phyloP scores from a whole-genome alignment of 1,140 invertebrate species.

The Drosophila lini region DNA sequence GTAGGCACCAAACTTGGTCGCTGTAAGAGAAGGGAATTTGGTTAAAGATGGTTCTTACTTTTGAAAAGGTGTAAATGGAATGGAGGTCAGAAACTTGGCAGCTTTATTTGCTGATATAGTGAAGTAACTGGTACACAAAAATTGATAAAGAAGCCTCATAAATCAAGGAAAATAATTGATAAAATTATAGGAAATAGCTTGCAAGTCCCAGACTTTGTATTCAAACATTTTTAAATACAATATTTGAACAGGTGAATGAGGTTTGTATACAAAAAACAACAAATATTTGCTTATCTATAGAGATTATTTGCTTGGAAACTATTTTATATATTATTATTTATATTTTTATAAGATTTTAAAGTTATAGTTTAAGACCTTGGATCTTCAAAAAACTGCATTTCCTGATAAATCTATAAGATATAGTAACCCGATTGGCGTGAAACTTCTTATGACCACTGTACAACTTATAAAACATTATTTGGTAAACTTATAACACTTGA shows the following conservation, averaged over 20 bases:
- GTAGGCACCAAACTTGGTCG: constrained; percentile 87
- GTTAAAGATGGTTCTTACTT: neutral
- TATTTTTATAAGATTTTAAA: neutral
- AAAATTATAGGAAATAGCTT: neutral
- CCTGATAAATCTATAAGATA: neutral
- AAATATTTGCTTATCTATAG: neutral
- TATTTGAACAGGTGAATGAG: neutral
- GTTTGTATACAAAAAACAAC: constrained; percentile 6
- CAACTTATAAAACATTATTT: no score
- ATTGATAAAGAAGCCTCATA: neutral
- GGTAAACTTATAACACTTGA: no score
- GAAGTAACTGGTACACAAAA: neutral
- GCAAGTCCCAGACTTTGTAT: neutral
- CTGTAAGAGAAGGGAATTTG: constrained; percentile 78
- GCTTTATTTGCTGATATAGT: neutral
- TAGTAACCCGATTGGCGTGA: neutral
- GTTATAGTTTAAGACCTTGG: no score
- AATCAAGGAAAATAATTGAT: neutral
- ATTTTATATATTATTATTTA: neutral
- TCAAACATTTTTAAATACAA: neutral
- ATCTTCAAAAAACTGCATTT: neutral
- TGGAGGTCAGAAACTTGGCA: no score
- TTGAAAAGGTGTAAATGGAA: neutral
- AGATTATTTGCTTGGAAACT: constrained; percentile 2
- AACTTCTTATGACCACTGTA: neutral